Percentiles rank a stretch among this genome's conserved stretches.
These are phyloP conservation scores for Corapipo altera DNA, from an alignment of 2,113 vertebrate species.

Conservation along the genomic window DNA sequence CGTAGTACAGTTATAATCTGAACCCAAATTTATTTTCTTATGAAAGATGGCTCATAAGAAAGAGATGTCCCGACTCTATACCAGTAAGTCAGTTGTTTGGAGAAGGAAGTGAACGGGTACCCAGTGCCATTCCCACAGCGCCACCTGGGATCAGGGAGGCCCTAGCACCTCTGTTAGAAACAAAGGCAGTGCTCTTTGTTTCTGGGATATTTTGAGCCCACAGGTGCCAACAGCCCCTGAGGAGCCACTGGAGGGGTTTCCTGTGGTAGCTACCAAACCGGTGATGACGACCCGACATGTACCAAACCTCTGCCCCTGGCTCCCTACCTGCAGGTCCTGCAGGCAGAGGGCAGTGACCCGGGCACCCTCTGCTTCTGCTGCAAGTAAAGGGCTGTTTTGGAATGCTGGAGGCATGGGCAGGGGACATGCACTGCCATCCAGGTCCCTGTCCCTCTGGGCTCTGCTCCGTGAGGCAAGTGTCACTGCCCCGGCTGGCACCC, in stretches of 20 bases:
- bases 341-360: not conserved
- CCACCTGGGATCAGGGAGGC: not conserved
- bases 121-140: not conserved
- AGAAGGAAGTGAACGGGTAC: not conserved
- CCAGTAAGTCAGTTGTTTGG: not conserved
- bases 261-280: not conserved
- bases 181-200: rapidly evolving
- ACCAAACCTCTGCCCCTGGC: not conserved
- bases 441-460: rapidly evolving
- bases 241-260: not conserved
- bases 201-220: not conserved
- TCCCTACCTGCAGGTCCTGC: not conserved
- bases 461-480: not conserved
- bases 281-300: rapidly evolving
- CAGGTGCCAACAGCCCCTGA: not conserved
- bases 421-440: rapidly evolving
- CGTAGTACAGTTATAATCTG: not conserved
- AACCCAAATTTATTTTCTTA: not conserved
- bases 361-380: not conserved
- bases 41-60: not conserved
- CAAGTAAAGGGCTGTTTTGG: not conserved
- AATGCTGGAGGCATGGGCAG: not conserved
- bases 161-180: not conserved
- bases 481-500: not conserved
- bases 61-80: not conserved